These are phyloP conservation scores for Holothuria scabra DNA, from an alignment of 53 echinoderm and acorn worm genomes.

Conservation along the genomic window DNA sequence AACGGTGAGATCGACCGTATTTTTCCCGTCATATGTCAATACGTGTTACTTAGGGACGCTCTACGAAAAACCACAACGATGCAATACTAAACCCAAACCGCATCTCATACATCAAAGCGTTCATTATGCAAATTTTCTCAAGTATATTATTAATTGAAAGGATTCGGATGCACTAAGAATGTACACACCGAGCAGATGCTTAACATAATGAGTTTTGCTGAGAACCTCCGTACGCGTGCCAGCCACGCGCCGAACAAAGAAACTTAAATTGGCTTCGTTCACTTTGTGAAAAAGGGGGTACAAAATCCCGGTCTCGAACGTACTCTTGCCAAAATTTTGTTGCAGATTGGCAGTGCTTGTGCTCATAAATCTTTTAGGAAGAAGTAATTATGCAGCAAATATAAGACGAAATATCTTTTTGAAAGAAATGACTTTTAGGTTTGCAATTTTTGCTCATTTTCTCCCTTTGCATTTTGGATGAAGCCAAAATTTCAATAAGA, in stretches of 20 bases:
- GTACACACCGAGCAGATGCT: conserved; percentile 50
- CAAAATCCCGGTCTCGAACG: too few species aligned
- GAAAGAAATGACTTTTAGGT: too few species aligned
- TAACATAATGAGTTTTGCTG: conserved; percentile 54
- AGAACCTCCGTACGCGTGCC: conserved; percentile 43
- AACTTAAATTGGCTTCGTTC: conserved; percentile 50
- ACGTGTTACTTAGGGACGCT: conserved; percentile 51
- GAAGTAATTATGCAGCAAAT: too few species aligned
- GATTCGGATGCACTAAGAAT: conserved; percentile 52
- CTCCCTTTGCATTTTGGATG: conserved; percentile 4
- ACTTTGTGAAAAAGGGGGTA: neutral
- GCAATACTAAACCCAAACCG: conserved; percentile 43
- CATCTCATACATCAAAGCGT: conserved; percentile 47
- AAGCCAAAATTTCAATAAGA: conserved; percentile 9
- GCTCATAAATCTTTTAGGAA: too few species aligned
- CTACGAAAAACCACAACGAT: conserved; percentile 34
- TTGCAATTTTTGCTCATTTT: neutral
- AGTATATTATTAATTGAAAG: conserved; percentile 50
- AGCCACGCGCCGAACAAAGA: conserved; percentile 54
- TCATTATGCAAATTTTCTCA: conserved; percentile 50
- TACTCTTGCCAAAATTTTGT: too few species aligned
- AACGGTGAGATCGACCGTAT: conserved; percentile 36
- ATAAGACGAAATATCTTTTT: too few species aligned
- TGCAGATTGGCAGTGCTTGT: too few species aligned
- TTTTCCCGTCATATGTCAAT: conserved; percentile 44